A percentile compares a stretch with the other conserved stretches of the same genome.
Conservation (phyloP, 2,113 vertebrate genomes). For the Brachypteracias leptosomus region DNA sequence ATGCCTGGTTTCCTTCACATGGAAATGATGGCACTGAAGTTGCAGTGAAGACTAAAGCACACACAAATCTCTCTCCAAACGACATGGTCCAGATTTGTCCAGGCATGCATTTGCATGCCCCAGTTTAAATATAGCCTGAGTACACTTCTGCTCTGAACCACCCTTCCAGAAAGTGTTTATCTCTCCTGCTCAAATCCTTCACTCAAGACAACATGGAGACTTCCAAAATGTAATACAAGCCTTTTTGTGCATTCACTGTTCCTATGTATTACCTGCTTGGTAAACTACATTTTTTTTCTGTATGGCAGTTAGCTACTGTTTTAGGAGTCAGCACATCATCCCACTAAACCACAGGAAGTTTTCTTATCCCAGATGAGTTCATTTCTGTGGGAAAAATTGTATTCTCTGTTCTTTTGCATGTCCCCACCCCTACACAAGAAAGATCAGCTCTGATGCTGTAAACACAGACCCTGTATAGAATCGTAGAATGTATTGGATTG, state of each 20-base stretch:
- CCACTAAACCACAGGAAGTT: background rate
- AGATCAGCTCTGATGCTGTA: background rate
- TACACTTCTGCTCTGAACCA: background rate
- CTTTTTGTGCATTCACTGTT: background rate
- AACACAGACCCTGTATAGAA: background rate
- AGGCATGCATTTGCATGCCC: background rate
- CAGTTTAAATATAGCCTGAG: background rate
- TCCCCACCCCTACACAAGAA: background rate
- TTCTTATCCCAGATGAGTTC: background rate
- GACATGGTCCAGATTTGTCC: background rate
- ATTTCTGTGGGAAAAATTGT: background rate
- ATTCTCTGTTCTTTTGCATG: background rate
- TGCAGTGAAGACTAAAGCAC: background rate
- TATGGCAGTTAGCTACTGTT: background rate
- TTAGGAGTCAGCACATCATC: background rate
- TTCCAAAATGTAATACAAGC: background rate
- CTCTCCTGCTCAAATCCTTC: background rate
- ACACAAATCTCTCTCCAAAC: background rate
- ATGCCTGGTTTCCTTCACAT: background rate
- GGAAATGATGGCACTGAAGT: background rate
- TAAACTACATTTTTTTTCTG: background rate
- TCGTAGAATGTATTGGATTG: no score
- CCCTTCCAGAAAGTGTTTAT: background rate
- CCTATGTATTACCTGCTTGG: background rate
- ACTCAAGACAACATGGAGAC: background rate